These are phyloP conservation scores for Temnothorax rugatulus DNA, from an alignment of 2,888 invertebrate genomes.

Conservation along the genomic window DNA sequence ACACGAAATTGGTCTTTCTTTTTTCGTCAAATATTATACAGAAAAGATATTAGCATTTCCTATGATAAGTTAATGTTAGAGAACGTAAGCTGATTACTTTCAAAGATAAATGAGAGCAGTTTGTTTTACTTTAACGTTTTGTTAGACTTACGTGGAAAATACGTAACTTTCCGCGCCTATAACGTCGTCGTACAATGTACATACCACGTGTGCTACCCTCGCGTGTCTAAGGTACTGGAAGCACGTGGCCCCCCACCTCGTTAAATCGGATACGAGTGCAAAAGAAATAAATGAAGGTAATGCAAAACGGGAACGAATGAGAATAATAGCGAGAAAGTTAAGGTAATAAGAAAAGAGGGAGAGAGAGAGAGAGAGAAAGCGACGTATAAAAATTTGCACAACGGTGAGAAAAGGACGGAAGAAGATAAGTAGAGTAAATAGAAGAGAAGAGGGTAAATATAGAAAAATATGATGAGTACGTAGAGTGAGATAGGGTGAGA, in stretches of 20 bases:
- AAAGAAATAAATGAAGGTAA: slow-evolving; percentile 29
- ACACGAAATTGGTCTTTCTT: background rate
- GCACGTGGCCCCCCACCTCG: slow-evolving; percentile 78
- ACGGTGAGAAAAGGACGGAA: background rate
- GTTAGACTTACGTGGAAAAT: slow-evolving; percentile 35
- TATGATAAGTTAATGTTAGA: background rate
- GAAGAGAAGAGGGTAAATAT: background rate
- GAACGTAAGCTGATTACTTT: background rate
- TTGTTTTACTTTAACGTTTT: background rate
- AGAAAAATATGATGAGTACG: slow-evolving; percentile 7
- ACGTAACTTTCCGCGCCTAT: slow-evolving; percentile 66
- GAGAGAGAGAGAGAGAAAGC: background rate
- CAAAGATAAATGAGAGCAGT: background rate
- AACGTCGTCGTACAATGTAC: slow-evolving; percentile 62
- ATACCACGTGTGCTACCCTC: slow-evolving; percentile 75
- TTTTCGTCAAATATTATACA: background rate
- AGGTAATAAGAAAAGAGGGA: background rate
- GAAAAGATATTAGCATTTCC: background rate
- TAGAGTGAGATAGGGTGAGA: background rate
- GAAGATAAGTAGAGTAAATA: background rate
- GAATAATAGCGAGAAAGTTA: slow-evolving; percentile 9
- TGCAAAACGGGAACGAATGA: background rate
- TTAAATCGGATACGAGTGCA: slow-evolving; percentile 41
- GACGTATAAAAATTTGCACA: background rate
- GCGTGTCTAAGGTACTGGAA: slow-evolving; percentile 72